Evolutionary conservation across 2,113 vertebrate genomes (phyloP).

Genomic region (Todiramphus saurophagus): DNA sequence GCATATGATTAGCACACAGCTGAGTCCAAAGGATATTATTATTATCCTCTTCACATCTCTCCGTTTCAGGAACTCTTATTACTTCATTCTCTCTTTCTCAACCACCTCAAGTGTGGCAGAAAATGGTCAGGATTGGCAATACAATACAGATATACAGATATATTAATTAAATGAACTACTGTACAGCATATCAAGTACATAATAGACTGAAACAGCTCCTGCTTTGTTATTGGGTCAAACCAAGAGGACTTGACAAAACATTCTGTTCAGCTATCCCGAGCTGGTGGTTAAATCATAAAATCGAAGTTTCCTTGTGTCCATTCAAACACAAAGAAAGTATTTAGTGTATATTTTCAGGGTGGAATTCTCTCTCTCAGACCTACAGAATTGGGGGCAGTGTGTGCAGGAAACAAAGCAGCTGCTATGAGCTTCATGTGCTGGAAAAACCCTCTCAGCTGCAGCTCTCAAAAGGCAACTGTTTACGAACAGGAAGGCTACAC

Average conservation of each 20-base stretch:
- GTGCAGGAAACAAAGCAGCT: not conserved
- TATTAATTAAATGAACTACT: not conserved
- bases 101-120: not conserved
- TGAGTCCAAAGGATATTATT: not conserved
- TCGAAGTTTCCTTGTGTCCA: not conserved
- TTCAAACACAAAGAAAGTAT: not conserved
- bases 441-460: not conserved
- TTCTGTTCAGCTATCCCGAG: not conserved
- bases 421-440: not conserved
- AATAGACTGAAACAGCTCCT: not conserved
- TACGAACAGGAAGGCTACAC: not conserved
- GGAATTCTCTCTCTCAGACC: not conserved
- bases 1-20: not conserved
- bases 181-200: not conserved
- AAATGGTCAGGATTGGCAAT: not conserved
- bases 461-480: conserved; percentile 21
- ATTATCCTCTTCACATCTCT: not conserved
- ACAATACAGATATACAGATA: not conserved
- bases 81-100: not conserved
- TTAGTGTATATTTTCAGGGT: not conserved
- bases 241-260: not conserved
- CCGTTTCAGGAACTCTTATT: not conserved
- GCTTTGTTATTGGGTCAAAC: not conserved
- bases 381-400: not conserved
- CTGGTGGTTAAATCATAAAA: not conserved